A percentile compares a stretch with the other conserved stretches of the same genome.
phyloP scores from a whole-genome alignment of 2,888 invertebrate genomes.

The Ichneumoninae sp. region DNA sequence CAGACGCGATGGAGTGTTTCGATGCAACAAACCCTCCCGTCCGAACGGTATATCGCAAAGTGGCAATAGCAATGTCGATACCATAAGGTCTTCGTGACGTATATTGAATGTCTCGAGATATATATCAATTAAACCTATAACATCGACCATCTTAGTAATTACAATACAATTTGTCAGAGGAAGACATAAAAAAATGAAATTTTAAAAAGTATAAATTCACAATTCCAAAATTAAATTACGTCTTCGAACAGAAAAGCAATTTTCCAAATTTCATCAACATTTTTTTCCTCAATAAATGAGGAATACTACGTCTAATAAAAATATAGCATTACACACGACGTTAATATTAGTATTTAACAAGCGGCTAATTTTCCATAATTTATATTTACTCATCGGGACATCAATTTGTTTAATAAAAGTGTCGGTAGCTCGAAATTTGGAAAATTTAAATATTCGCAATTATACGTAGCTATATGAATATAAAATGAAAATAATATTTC shows the following conservation, averaged over 20 bases:
- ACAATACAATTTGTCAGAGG: background rate
- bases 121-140: conserved; percentile 29
- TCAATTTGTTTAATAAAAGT: too few relatives aligned
- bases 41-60: conserved; percentile 27
- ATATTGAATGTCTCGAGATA: background rate
- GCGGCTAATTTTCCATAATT: too few relatives aligned
- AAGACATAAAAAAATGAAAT: background rate
- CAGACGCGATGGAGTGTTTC: conserved; percentile 62
- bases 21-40: conserved; percentile 46
- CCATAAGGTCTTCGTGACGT: conserved; percentile 21
- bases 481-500: background rate
- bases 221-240: too few relatives aligned
- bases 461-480: background rate
- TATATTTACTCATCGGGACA: too few relatives aligned
- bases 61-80: conserved; percentile 59
- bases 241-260: too few relatives aligned
- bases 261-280: too few relatives aligned
- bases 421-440: too few relatives aligned
- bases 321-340: too few relatives aligned
- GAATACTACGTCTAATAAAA: too few relatives aligned
- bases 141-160: background rate
- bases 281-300: too few relatives aligned
- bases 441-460: background rate
- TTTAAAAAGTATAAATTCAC: too few relatives aligned
- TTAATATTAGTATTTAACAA: too few relatives aligned